Evolutionary conservation across 2,888 invertebrate species (phyloP), one percentile per base, ranked within the genome.

Genomic region (Girardia tigrina): DNA sequence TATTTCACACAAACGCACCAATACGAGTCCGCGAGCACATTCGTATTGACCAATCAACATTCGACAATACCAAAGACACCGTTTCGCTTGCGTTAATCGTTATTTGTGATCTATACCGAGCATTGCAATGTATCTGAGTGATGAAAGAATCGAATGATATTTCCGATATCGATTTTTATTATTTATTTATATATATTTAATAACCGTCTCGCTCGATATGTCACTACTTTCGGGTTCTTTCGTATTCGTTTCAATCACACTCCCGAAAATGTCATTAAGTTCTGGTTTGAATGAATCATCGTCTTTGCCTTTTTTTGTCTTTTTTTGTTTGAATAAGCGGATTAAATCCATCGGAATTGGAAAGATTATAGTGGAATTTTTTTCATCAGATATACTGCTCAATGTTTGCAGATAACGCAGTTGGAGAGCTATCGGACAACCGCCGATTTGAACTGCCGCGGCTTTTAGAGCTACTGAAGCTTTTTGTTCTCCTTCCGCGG

Each of bases 281-380:
- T 36, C 12, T 36, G 36, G 36, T 36, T 36, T 36, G 16, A 36
- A 36, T 36, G 16, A 16, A 16, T 36, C 36, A 16, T 36, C 16
- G 8, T 36, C 36, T 36, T 36, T 36, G 36, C 16, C 16, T 36
- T 36, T 36, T 36, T 36, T 36, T 8, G 36, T 12, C 16, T 36
- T 36, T 16, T n/a, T 72, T 8, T 27, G 26, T n/a, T 72, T 26
- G 28, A 72, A 72, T 8, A 27, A 72, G 4, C 27, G n/a, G n/a
- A 72, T n/a, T 16, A 72, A 28, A 56, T 93, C 92, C 85, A 94
- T 88, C 2, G 91, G 91, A 80, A 92, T 85, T 23, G 94, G 94
- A 86, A 95, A 94, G 72, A 95, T 91, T 81, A 94, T 95, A 1
- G 94, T 95, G 8, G 94, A 94, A 84, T 94, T 94, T 87, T 94